These are phyloP conservation scores for Propithecus perrieri DNA, from an alignment of 2,797 vertebrate genomes.

Conservation along the genomic window DNA sequence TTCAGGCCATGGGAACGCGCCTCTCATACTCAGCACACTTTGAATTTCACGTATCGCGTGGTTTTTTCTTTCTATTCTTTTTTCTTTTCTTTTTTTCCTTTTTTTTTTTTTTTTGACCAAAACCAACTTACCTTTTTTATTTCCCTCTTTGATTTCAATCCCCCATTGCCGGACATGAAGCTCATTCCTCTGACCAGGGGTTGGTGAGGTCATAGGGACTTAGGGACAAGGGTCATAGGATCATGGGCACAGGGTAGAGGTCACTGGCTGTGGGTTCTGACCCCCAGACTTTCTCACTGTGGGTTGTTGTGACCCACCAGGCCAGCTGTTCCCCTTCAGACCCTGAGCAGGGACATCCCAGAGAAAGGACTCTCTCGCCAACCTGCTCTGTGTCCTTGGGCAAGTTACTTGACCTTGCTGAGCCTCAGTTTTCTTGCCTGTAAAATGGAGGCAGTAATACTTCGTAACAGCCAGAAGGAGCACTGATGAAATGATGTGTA, in stretches of 20 bases:
- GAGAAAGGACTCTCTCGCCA: background rate
- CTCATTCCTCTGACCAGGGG: constrained; percentile 41
- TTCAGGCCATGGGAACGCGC: constrained; percentile 12
- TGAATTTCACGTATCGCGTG: constrained; percentile 65
- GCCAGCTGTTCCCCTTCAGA: background rate
- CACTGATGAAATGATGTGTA: background rate
- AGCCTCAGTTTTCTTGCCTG: background rate
- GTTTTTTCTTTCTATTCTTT: constrained; percentile 38
- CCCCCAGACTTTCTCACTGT: background rate
- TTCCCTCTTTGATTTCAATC: constrained; percentile 72
- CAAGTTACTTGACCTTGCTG: background rate
- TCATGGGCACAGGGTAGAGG: background rate
- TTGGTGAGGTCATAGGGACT: background rate
- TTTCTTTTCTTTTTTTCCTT: background rate
- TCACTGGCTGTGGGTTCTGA: background rate
- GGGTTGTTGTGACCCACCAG: background rate
- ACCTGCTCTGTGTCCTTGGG: background rate
- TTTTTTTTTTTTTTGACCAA: constrained; percentile 67
- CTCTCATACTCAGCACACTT: constrained; percentile 60
- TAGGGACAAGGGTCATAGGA: background rate
- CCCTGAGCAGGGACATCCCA: background rate
- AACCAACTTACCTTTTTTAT: constrained; percentile 70
- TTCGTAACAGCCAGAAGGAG: background rate
- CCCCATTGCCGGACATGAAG: constrained; percentile 73
- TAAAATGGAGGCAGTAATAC: background rate